A percentile compares a stretch with the other conserved stretches of the same genome.
phyloP scores from a whole-genome alignment of 2,797 vertebrate species.

The Cephalopachus bancanus region DNA sequence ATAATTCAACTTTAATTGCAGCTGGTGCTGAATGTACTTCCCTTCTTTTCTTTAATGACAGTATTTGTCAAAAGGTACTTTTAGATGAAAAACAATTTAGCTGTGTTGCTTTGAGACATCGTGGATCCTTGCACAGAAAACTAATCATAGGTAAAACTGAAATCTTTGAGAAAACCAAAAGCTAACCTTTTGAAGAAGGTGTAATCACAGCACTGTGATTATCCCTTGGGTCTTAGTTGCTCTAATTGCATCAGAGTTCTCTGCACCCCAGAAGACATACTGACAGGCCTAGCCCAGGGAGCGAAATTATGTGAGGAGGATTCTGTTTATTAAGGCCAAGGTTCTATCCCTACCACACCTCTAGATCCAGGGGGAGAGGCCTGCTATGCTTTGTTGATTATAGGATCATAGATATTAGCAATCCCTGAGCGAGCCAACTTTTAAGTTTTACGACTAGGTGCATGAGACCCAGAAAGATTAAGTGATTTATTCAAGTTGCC shows the following conservation, averaged over 20 bases:
- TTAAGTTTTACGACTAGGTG: not conserved
- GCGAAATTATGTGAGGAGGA: not conserved
- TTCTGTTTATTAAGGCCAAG: not conserved
- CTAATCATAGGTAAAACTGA: slow-evolving; percentile 38
- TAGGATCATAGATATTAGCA: slow-evolving; percentile 32
- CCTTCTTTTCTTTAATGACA: not conserved
- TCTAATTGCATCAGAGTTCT: slow-evolving; percentile 2
- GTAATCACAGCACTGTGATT: not conserved
- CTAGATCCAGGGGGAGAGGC: not conserved
- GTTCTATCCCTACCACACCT: not conserved
- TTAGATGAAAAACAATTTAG: not conserved
- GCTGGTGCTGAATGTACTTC: not conserved
- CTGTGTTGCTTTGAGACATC: slow-evolving; percentile 10
- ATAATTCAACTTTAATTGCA: not conserved
- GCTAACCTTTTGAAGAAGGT: not conserved
- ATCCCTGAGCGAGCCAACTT: not conserved
- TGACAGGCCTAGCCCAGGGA: not conserved
- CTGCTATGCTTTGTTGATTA: not conserved
- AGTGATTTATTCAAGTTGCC: not conserved
- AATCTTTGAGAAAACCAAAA: slow-evolving; percentile 59
- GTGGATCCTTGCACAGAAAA: slow-evolving; percentile 38
- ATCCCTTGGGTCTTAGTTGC: not conserved
- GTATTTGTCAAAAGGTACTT: slow-evolving; percentile 35
- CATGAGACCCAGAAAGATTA: not conserved
- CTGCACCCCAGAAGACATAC: not conserved